A percentile compares a stretch with the other conserved stretches of the same genome.
These are phyloP conservation scores for Sebastiscus tertius DNA, from an alignment of 2,797 vertebrate genomes.

Conservation along the genomic window DNA sequence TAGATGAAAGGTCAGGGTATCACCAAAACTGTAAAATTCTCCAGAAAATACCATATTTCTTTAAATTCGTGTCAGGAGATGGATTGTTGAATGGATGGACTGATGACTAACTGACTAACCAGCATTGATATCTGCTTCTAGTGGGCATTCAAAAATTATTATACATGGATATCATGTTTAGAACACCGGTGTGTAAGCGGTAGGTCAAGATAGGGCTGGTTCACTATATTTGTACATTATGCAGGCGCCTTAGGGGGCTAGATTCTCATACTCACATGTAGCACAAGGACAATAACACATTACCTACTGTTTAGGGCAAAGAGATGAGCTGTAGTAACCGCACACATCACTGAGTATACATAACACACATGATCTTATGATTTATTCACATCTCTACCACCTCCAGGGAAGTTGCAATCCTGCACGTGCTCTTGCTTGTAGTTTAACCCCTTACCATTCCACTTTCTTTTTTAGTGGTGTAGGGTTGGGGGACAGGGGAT, in stretches of 20 bases:
- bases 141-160: neutral
- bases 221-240: conserved; percentile 10
- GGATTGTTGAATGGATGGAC: neutral
- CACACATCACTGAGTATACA: conserved; percentile 44
- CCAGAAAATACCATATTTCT: neutral
- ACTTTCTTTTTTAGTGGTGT: too few species aligned
- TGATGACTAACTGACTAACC: conserved; percentile 7
- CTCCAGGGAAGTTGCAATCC: conserved; percentile 21
- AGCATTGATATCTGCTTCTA: neutral
- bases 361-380: conserved; percentile 37
- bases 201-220: conserved; percentile 7
- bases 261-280: conserved; percentile 27
- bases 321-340: conserved; percentile 21
- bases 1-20: conserved; percentile 13
- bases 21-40: neutral
- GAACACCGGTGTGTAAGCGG: neutral
- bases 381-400: conserved; percentile 49
- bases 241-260: neutral
- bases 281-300: conserved; percentile 40
- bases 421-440: neutral
- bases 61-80: neutral
- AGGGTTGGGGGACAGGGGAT: accelerated
- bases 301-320: conserved; percentile 30
- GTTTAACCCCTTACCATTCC: neutral
- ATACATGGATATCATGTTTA: neutral